These are phyloP conservation scores for Baccha elongata DNA, from an alignment of 2,888 invertebrate genomes.

Conservation along the genomic window DNA sequence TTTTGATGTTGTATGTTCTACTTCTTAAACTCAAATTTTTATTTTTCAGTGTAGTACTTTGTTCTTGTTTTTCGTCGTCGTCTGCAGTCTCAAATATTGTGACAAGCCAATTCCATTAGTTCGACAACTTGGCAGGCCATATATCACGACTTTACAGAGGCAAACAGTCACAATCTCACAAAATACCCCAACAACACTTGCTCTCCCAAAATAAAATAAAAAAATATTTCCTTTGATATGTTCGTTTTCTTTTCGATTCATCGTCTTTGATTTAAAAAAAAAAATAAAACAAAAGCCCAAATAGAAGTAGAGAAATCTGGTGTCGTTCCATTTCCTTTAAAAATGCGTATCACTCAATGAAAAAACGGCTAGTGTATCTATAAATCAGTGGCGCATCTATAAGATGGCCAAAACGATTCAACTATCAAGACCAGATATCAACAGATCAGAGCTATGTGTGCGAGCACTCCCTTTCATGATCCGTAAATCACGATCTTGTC, in stretches of 20 bases:
- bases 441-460: not conserved
- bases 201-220: constrained; percentile 5
- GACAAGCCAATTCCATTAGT: constrained; percentile 65
- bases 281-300: not conserved
- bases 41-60: no score
- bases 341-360: constrained; percentile 63
- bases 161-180: constrained; percentile 27
- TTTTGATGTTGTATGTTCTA: no score
- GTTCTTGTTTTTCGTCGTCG: no score
- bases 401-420: constrained; percentile 22
- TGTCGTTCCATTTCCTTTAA: constrained; percentile 38
- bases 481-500: constrained; percentile 82
- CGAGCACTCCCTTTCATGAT: constrained; percentile 62
- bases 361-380: constrained; percentile 59
- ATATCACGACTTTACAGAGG: constrained; percentile 53
- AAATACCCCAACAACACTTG: constrained; percentile 41
- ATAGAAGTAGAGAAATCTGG: constrained; percentile 36
- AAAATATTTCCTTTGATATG: constrained; percentile 46
- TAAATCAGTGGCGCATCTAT: constrained; percentile 73
- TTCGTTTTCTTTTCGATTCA: not conserved
- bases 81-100: constrained; percentile 26
- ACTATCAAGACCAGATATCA: constrained; percentile 22
- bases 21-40: no score
- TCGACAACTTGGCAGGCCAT: constrained; percentile 72
- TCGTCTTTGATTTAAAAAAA: not conserved